These are phyloP conservation scores for Ennomos erosarius DNA, from an alignment of 2,888 invertebrate genomes.

Conservation along the genomic window DNA sequence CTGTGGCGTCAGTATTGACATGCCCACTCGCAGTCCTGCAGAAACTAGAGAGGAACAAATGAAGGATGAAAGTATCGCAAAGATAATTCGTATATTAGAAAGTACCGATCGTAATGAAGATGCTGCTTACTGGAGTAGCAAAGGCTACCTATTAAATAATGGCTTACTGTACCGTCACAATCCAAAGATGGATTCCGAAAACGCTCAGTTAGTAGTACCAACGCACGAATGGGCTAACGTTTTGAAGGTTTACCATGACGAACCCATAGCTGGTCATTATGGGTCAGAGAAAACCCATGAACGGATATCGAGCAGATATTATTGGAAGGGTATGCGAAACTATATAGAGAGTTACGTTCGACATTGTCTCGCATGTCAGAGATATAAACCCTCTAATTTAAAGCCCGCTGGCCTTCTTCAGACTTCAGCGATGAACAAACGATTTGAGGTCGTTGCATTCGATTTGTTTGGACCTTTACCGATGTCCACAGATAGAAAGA, in stretches of 20 bases:
- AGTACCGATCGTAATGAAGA: slow-evolving; percentile 20
- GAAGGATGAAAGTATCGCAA: slow-evolving; percentile 29
- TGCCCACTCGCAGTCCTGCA: slow-evolving; percentile 18
- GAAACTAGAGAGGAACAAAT: slow-evolving; percentile 36
- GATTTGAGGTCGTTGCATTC: slow-evolving; percentile 49
- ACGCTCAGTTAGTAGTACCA: slow-evolving; percentile 43
- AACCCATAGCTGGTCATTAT: slow-evolving; percentile 23
- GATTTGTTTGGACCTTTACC: slow-evolving; percentile 49
- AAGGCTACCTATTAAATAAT: slow-evolving; percentile 43
- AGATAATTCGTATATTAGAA: slow-evolving; percentile 34
- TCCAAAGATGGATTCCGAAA: slow-evolving; percentile 31
- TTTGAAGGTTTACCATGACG: slow-evolving; percentile 30
- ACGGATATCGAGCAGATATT: slow-evolving; percentile 19
- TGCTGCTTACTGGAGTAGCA: slow-evolving; percentile 39
- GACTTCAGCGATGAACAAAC: slow-evolving; percentile 8
- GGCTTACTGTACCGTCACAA: slow-evolving; percentile 41
- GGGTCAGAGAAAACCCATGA: slow-evolving; percentile 22
- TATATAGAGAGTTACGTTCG: slow-evolving; percentile 38
- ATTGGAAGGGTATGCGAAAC: slow-evolving; percentile 33
- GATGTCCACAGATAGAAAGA: slow-evolving; percentile 6
- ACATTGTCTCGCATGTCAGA: slow-evolving; percentile 48
- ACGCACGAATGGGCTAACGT: slow-evolving; percentile 38
- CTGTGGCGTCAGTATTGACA: slow-evolving; percentile 27
- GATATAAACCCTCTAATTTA: slow-evolving; percentile 46
- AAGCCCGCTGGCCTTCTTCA: slow-evolving; percentile 27